Evolutionary conservation across 2,113 vertebrate species (phyloP), one percentile per base, ranked within the genome.

Genomic region (Podarcis muralis): DNA sequence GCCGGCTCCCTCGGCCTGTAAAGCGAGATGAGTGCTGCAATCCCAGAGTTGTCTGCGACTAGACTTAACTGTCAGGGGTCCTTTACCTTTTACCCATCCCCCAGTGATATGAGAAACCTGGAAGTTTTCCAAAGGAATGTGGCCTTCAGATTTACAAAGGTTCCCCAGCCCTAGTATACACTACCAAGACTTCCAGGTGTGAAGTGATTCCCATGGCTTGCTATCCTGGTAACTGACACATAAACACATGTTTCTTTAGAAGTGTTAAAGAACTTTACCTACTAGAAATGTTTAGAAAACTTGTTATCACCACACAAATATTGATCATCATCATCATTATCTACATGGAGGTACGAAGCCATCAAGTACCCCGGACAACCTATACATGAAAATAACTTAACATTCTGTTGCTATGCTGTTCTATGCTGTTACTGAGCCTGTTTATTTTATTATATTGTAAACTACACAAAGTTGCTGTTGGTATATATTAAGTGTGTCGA

Each of bases 401-500:
- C 59, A 85, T 2, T 43, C 3, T 59, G 18, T 2, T 81, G 25
- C 43, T 79, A 84, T 74, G 74, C 3, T 82, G 8, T 69, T 88
- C 43, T 79, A 84, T 74, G 74, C 3, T 82, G 8, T 69, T 88
- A 87, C 4, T 80, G 37, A 92, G 1, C 0, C 30, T 84, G 85
- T 5, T 88, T 37, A 90, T 37, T 81, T 88, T 74, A 91, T 72
- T 91, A 75, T 0, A 91, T 85, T 90, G 81, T 62, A 88, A 89
- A 87, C 20, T 86, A 18, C 6, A 89, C 1, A 65, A 87, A 0
- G 1, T 32, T 25, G 0, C 43, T 83, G 23, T 40, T 88, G 5
- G 89, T 85, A 30, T 20, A 40, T 22, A 87, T 94, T 93, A 93
- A 57, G 40, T 76, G 89, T 27, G 5, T 78, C 87, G 74, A 90